A percentile compares a stretch with the other conserved stretches of the same genome.
phyloP scores from a whole-genome alignment of 2,113 vertebrate genomes.

The Tragelaphus buxtoni region DNA sequence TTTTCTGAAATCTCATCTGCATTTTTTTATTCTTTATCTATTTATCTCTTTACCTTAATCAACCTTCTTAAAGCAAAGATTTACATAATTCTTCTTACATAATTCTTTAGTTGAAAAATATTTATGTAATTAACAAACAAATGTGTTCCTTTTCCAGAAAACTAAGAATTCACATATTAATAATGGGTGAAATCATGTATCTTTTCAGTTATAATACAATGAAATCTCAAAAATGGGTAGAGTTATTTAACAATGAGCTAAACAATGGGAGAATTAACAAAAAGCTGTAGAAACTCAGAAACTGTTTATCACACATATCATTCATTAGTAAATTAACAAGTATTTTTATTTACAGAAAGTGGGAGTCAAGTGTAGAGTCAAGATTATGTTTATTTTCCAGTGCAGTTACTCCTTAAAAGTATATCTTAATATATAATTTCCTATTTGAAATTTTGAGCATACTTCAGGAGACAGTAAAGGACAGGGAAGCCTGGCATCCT shows the following conservation, averaged over 20 bases:
- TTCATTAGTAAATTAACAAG: background rate
- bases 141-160: background rate
- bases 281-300: background rate
- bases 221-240: background rate
- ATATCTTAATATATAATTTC: background rate
- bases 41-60: background rate
- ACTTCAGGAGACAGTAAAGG: background rate
- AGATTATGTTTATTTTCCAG: background rate
- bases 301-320: background rate
- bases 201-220: background rate
- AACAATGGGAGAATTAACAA: background rate
- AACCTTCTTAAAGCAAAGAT: background rate
- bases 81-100: background rate
- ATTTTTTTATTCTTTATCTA: conserved; percentile 35
- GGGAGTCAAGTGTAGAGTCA: background rate
- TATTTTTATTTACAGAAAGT: background rate
- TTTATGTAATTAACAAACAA: background rate
- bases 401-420: background rate
- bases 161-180: background rate
- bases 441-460: background rate
- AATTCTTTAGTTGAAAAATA: background rate
- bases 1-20: conserved; percentile 54
- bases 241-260: background rate
- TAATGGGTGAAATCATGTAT: background rate
- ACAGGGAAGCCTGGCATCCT: background rate